These are phyloP conservation scores for Neopipo cinnamomea DNA, from an alignment of 2,113 vertebrate species.

Conservation along the genomic window DNA sequence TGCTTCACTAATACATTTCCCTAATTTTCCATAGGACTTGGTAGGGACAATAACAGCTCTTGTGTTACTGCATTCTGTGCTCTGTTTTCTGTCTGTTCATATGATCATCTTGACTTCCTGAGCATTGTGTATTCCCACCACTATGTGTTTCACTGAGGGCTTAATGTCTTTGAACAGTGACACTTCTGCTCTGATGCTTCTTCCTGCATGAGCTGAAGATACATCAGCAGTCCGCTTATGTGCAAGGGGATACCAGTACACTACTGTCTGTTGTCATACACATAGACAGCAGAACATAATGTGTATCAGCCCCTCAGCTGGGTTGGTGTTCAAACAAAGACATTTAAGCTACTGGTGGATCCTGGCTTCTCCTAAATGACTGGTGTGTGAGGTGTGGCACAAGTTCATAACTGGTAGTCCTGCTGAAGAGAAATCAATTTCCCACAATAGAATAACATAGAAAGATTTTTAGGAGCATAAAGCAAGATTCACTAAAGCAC, in stretches of 20 bases:
- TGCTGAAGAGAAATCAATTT: neutral
- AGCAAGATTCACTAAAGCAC: neutral
- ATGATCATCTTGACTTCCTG: neutral
- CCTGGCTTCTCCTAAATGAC: neutral
- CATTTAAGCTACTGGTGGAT: neutral
- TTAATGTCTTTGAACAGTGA: neutral
- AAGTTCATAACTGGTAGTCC: neutral
- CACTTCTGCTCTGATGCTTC: neutral
- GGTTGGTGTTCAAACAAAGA: neutral
- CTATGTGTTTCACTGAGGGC: neutral
- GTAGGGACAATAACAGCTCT: neutral
- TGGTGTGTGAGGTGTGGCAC: neutral
- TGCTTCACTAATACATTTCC: neutral
- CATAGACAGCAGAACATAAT: neutral
- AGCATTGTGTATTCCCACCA: neutral
- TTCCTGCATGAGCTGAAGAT: neutral
- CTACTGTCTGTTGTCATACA: neutral
- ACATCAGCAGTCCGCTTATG: neutral
- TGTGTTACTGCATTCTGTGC: neutral
- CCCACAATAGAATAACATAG: neutral
- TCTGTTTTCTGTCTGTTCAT: neutral
- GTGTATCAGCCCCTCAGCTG: neutral
- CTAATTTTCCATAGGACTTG: neutral
- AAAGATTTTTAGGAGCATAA: neutral
- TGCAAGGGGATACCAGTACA: neutral